Conservation (phyloP, 2,797 vertebrate genomes). For the Bryconaethiops microstoma region DNA sequence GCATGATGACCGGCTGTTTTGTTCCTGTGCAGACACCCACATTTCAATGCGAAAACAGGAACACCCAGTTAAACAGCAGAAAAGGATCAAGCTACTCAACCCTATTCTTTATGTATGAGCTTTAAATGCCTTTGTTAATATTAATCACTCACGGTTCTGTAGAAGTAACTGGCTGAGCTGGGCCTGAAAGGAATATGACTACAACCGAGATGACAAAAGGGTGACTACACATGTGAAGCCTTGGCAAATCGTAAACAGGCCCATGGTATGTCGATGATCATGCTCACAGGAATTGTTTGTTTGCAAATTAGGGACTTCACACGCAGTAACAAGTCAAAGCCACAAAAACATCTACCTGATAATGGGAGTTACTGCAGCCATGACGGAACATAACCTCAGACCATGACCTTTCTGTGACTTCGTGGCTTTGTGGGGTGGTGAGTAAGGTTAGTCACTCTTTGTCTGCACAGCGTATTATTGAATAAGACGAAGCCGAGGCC, state of each 20-base stretch:
- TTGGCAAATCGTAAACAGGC: not conserved
- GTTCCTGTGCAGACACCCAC: not conserved
- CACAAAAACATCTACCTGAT: not conserved
- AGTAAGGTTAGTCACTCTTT: not conserved
- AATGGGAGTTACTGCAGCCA: not conserved
- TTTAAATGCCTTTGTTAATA: conserved; percentile 43
- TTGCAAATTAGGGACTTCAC: not conserved
- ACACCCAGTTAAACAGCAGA: conserved; percentile 38
- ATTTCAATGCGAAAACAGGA: conserved; percentile 11
- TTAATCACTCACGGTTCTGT: conserved; percentile 12
- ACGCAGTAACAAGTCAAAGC: not conserved
- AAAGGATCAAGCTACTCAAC: conserved; percentile 11
- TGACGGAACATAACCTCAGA: not conserved
- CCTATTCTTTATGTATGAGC: conserved; percentile 41
- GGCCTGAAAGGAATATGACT: not conserved
- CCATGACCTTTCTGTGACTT: not conserved
- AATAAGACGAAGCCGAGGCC: not conserved
- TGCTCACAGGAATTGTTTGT: not conserved
- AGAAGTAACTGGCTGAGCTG: conserved; percentile 15
- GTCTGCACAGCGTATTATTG: not conserved
- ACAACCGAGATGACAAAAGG: not conserved
- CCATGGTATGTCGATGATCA: conserved; percentile 7
- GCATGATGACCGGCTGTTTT: not conserved
- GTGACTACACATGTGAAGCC: not conserved
- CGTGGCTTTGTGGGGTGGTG: not conserved